Percentiles rank a stretch among this genome's conserved stretches.
phyloP scores from a whole-genome alignment of 2,888 invertebrate species.

The Hipparchia sbordonii region DNA sequence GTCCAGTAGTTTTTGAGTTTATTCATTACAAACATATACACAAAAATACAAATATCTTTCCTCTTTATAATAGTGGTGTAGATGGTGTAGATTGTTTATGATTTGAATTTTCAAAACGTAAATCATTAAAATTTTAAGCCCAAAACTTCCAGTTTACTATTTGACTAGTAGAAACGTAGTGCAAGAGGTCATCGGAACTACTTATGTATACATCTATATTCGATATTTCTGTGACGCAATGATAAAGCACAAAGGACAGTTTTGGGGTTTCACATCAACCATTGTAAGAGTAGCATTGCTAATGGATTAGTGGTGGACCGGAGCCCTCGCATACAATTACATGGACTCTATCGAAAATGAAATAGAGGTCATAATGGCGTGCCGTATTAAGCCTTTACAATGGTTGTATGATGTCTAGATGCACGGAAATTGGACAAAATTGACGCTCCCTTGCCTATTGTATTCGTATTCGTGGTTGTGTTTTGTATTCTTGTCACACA shows the following conservation, averaged over 20 bases:
- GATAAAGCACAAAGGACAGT: conserved; percentile 42
- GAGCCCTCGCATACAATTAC: conserved; percentile 8
- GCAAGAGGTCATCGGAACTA: too few species aligned
- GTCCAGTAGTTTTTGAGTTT: too few species aligned
- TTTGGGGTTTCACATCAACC: conserved; percentile 41
- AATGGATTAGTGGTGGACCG: conserved; percentile 73
- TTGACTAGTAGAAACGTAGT: too few species aligned
- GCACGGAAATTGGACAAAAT: conserved; percentile 55
- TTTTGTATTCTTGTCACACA: conserved; percentile 39
- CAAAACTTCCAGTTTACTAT: too few species aligned
- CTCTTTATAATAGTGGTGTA: too few species aligned
- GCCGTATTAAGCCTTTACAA: conserved; percentile 26
- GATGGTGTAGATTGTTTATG: too few species aligned
- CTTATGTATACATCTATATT: conserved; percentile 7
- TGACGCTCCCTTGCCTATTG: conserved; percentile 44
- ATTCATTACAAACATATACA: too few species aligned
- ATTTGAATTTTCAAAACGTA: too few species aligned
- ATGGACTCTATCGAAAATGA: not conserved
- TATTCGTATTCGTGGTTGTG: conserved; percentile 34
- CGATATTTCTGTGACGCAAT: conserved; percentile 36
- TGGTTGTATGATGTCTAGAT: conserved; percentile 38
- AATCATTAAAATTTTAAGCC: too few species aligned
- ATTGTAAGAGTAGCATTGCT: conserved; percentile 73
- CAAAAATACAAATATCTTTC: too few species aligned
- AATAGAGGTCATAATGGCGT: conserved; percentile 25